Evolutionary conservation across 2,888 invertebrate genomes (phyloP), one percentile per base, ranked within the genome.

Genomic region (Xylota sylvarum): DNA sequence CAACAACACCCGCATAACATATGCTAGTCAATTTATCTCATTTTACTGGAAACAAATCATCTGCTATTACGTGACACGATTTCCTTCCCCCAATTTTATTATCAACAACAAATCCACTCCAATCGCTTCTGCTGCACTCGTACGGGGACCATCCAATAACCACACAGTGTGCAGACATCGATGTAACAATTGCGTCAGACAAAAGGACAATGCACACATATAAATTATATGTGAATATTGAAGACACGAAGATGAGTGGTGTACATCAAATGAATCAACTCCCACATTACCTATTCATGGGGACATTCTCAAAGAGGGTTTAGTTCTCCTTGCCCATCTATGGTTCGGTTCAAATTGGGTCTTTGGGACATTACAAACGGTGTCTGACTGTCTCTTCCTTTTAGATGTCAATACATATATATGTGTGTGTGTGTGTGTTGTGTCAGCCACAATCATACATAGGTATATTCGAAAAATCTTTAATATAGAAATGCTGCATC

Each of bases 31-130:
- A 85, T 81, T 84, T 74, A 80, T 80, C 64, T 69, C 73, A 48
- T 85, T 80, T 85, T 46, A 72, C 85, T 76, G 81, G 52, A 70
- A 76, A 85, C 85, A 85, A 85, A 85, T 85, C 85, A 85, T 85
- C 76, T 81, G 74, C 76, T 58, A 81, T 81, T 85, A 81, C 85
- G 85, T 85, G 85, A 85, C 81, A 80, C 74, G 74, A 80, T 85
- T 80, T 65, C 62, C 56, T 56, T 52, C 50, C 69, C 52, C 48
- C 52, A 67, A 74, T 76, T 85, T 85, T 85, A 81, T 81, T 81
- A 72, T 76, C 81, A 77, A 85, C 81, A 77, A 85, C 85, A 76
- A 74, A 85, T 79, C 84, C 56, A 80, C 50, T 58, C 74, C 5
- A 46, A 70, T 52, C 58, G 32, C 40, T 52, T n/a, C 64, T 70